Evolutionary conservation across 2,888 invertebrate genomes (phyloP).

Genomic region (Apodemia hepburni): DNA sequence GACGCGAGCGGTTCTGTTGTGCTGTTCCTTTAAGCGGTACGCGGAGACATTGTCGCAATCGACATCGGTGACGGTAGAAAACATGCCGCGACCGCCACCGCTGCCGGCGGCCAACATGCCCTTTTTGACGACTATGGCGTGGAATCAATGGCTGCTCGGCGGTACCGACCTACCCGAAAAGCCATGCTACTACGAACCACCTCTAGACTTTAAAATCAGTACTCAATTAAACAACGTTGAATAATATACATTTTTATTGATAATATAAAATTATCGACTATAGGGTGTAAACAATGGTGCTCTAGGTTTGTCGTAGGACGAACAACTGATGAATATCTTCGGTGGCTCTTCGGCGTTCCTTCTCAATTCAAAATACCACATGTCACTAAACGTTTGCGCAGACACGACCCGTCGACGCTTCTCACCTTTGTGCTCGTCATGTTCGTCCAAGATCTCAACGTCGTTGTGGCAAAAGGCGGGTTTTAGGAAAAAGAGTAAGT

Average conservation of each 20-base stretch:
- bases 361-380: neutral
- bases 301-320: neutral
- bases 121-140: slow-evolving; percentile 14
- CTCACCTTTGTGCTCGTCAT: neutral
- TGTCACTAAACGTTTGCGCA: neutral
- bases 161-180: slow-evolving; percentile 10
- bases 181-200: slow-evolving; percentile 15
- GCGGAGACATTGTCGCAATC: slow-evolving; percentile 6
- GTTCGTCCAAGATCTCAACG: slow-evolving; percentile 2
- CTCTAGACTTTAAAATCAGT: slow-evolving; percentile 7
- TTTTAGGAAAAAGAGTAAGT: slow-evolving; percentile 16
- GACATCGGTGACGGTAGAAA: slow-evolving; percentile 1
- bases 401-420: slow-evolving; percentile 6
- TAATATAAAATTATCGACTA: no score
- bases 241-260: no score
- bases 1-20: slow-evolving; percentile 12
- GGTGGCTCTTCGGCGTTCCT: neutral
- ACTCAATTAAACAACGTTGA: neutral
- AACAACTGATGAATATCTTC: neutral
- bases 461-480: slow-evolving; percentile 13
- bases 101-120: slow-evolving; percentile 1
- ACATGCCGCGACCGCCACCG: neutral
- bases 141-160: slow-evolving; percentile 17
- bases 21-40: slow-evolving; percentile 16
- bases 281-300: neutral